Base-by-base conservation (phyloP, 1,140 invertebrate genomes). In the Micrasema minimum region DNA sequence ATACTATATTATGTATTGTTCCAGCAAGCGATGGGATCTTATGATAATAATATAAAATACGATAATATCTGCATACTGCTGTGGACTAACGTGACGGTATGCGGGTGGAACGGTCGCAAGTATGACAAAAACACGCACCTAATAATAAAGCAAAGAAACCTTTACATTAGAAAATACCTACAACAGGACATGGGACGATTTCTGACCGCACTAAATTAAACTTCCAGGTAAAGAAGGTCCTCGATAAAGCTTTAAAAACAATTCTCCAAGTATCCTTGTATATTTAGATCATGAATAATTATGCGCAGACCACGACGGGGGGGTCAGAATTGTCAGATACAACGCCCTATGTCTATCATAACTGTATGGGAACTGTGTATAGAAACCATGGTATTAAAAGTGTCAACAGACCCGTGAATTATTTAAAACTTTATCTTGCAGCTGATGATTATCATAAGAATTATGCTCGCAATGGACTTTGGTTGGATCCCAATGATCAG, bases 401-500 rank as follows among this genome's bases (percentile, higher is more conserved):
- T 70, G 72, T 74, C 72, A 69, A 71, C 73, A 59, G 71, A 71
- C 46, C 43, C 46, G 69, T 75, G 73, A 75, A 75, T 74, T 69
- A 50, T 71, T 71, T 72, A 59, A 66, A 45, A 31, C 35, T 61
- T 31, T 45, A 51, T 61, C 65, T 69, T 16, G 38, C 65, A 38
- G 46, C n/a, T 41, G 68, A 74, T 43, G 48, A 67, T 72, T 74
- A 71, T 72, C 69, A 69, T 69, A 69, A 62, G 62, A 69, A 62
- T n/a, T 22, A 41, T 26, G 26, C 55, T 62, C 22, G 20, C 26
- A 22, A 26, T 31, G 22, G 57, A 22, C 41, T 46, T 64, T 45
- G 23, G 59, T 64, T 23, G 41, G 45, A 64, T 64, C 46, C 59
- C 59, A 64, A 64, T 46, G 59, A 46, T 64, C 41, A 11, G 22